Evolutionary conservation across 2,113 vertebrate species (phyloP), one percentile per base, ranked within the genome.

Genomic region (Ochotona curzoniae): DNA sequence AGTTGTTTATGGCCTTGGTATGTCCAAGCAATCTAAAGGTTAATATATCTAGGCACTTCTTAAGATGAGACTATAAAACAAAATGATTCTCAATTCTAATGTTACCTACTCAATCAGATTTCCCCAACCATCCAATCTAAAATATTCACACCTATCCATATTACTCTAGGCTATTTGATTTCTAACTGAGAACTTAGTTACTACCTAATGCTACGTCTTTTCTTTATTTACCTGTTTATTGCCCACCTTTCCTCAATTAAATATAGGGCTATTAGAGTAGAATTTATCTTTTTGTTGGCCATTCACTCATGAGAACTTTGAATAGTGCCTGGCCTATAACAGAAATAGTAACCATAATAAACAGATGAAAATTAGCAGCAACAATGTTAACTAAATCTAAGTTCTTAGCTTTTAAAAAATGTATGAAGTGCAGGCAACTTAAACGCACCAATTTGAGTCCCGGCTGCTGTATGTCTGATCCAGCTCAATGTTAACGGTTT

Each of bases 181-280:
- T 82, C 47, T 21, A 57, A 51, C 23, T 81, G 67, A 38, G 32
- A 73, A 54, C n/a, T 57, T 81, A 87, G 38, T 80, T 67, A 86
- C 28, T 63, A 85, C 35, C 1, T 32, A 67, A 49, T 21, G 73
- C 64, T 49, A 54, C 38, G 4, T 6, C 38, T 44, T 44, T 44
- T 74, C 32, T 67, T 25, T 61, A 75, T 83, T 67, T 76, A 76
- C n/a, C 47, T 81, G n/a, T 93, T 69, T 75, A 78, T 51, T 51
- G 6, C 38, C 17, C 7, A 44, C 51, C 23, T 57, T 80, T 60
- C 26, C 38, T 21, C 64, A 90, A 11, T 85, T 63, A 79, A 73
- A 78, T 28, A 79, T 26, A 63, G 8, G 18, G 54, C 30, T 32
- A 57, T 23, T 32, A 80, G 54, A 61, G 12, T 60, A 74, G 23